A percentile compares a stretch with the other conserved stretches of the same genome.
Evolutionary conservation across 2,797 vertebrate genomes (phyloP).

Genomic region (Eupleurogrammus muticus): DNA sequence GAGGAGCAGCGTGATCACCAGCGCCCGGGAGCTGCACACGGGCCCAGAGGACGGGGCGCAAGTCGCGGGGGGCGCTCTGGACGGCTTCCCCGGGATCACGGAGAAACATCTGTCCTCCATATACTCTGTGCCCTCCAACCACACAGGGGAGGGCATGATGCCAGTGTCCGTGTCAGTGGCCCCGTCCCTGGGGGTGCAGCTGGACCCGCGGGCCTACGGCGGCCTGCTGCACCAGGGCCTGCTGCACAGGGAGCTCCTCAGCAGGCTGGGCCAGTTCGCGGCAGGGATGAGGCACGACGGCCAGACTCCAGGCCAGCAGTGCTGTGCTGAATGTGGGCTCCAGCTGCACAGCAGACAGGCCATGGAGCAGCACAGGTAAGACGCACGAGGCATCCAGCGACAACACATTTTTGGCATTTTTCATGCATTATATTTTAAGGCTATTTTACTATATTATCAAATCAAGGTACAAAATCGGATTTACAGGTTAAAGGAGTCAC

Average conservation of each 20-base stretch:
- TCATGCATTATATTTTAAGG: neutral
- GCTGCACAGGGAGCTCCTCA: constrained; percentile 97
- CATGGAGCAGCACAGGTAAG: constrained; percentile 96
- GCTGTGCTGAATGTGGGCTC: constrained; percentile 92
- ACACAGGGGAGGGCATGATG: constrained; percentile 87
- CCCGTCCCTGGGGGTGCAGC: constrained; percentile 89
- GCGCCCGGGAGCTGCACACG: constrained; percentile 92
- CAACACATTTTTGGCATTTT: neutral
- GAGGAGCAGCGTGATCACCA: constrained; percentile 96
- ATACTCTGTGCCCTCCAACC: constrained; percentile 88
- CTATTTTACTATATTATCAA: neutral
- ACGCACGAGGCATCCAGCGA: neutral
- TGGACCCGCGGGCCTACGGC: constrained; percentile 94
- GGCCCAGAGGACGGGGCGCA: constrained; percentile 86
- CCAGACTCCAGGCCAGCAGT: constrained; percentile 85
- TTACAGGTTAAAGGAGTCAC: neutral
- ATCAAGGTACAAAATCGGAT: neutral
- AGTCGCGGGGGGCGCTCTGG: constrained; percentile 67
- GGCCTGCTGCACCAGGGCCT: constrained; percentile 94
- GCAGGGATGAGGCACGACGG: constrained; percentile 92
- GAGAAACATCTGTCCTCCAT: constrained; percentile 90
- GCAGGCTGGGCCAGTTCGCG: constrained; percentile 93
- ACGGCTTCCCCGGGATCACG: constrained; percentile 73
- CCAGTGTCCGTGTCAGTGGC: constrained; percentile 87
- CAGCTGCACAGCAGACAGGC: constrained; percentile 94